Percentiles rank a stretch among this genome's conserved stretches.
Conservation (phyloP, 2,113 vertebrate species). For the Proterorhinus semilunaris region DNA sequence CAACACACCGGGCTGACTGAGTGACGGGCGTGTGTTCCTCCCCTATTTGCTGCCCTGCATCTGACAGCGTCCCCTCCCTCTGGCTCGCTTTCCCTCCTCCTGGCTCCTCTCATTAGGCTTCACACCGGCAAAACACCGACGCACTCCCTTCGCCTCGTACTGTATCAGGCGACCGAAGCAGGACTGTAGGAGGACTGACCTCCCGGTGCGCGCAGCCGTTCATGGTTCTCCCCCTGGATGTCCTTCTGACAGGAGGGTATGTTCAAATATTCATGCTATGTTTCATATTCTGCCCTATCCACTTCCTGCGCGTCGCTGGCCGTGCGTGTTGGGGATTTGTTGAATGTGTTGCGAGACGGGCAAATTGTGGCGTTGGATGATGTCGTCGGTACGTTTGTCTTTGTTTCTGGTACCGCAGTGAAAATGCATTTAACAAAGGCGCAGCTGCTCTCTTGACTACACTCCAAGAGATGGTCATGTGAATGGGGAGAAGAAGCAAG, state of each 20-base stretch:
- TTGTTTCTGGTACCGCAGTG: constrained; percentile 22
- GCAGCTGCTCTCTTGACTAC: constrained; percentile 29
- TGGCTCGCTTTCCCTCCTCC: constrained; percentile 41
- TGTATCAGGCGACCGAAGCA: constrained; percentile 46
- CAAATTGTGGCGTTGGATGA: constrained; percentile 1
- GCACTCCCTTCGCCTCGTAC: constrained; percentile 37
- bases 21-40: constrained; percentile 9
- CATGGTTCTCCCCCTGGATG: constrained; percentile 55
- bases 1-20: constrained; percentile 5
- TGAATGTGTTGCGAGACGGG: constrained; percentile 22
- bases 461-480: neutral
- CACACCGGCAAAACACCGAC: constrained; percentile 57
- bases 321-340: constrained; percentile 31
- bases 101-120: constrained; percentile 49
- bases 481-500: neutral
- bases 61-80: constrained; percentile 67
- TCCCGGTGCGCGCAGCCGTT: constrained; percentile 45
- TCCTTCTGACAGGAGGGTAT: constrained; percentile 64
- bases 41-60: constrained; percentile 41
- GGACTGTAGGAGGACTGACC: constrained; percentile 27
- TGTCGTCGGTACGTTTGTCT: constrained; percentile 5
- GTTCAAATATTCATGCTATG: constrained; percentile 37
- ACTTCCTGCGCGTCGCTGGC: constrained; percentile 9
- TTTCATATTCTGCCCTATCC: neutral
- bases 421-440: constrained; percentile 12